Evolutionary conservation across 2,888 invertebrate genomes (phyloP), one percentile per base, ranked within the genome.

Genomic region (Biston betularia): DNA sequence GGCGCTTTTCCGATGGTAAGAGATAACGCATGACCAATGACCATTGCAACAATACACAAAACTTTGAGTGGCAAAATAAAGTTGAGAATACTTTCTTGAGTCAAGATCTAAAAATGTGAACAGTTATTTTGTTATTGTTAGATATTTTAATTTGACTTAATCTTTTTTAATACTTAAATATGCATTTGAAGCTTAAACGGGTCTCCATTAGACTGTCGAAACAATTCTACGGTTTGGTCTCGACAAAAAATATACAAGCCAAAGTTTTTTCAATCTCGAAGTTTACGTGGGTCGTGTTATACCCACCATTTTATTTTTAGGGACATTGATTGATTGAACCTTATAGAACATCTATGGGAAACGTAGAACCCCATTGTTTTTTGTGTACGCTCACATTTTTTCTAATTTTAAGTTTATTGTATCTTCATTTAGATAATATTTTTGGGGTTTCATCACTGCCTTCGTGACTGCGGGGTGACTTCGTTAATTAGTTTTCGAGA

Each of bases 281-380:
- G 86, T 90, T 91, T 89, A 92, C 89, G 90, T 92, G 92, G 92
- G 92, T 90, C 91, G 90, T 82, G 86, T 85, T 84, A 76, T 82
- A 83, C 80, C 84, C 82, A 86, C 85, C 88, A 89, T 89, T 91
- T 92, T 91, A 89, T 87, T 89, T 88, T 87, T 87, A 87, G 86
- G 87, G 93, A 92, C 93, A 89, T 92, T 93, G 93, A 93, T 93
- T 92, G 92, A 93, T 93, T 90, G 90, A 87, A 88, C 92, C 88
- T 91, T 90, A 89, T 89, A 85, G 86, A 82, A 84, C 79, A 83
- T 84, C 89, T 91, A 89, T 92, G 90, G 88, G 91, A 88, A 90
- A 85, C 87, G 82, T 87, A 78, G 88, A 82, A 79, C 87, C 88
- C 85, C 79, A 88, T 89, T 89, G 88, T 89, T 90, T 91, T 92